These are phyloP conservation scores for Monodelphis domestica DNA, from an alignment of 2,797 vertebrate genomes.

Conservation along the genomic window DNA sequence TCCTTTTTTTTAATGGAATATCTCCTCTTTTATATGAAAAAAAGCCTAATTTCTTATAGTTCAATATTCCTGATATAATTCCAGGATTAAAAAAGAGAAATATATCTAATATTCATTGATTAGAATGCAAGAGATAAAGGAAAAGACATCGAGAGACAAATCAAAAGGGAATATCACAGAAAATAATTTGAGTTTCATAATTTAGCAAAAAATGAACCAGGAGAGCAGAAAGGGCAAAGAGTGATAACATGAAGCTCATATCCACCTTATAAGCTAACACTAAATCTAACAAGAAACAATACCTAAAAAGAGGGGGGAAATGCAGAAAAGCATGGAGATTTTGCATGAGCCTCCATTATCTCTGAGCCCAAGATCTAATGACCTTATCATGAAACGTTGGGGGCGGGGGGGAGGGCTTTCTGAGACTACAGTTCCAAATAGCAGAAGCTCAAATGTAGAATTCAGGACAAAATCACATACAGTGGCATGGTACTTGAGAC, in stretches of 20 bases:
- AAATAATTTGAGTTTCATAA: slow-evolving; percentile 45
- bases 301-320: neutral
- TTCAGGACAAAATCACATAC: neutral
- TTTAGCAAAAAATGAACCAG: slow-evolving; percentile 7
- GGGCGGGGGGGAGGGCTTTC: neutral
- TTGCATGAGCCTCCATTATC: neutral
- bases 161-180: slow-evolving; percentile 38
- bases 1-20: slow-evolving; percentile 18
- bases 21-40: slow-evolving; percentile 32
- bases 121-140: slow-evolving; percentile 21
- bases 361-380: neutral
- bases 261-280: neutral
- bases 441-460: neutral
- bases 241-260: neutral
- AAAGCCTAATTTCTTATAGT: slow-evolving; percentile 26
- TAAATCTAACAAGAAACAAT: neutral
- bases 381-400: neutral
- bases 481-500: neutral
- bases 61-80: slow-evolving; percentile 24
- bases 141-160: slow-evolving; percentile 20
- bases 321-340: neutral
- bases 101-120: slow-evolving; percentile 2
- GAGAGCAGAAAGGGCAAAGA: neutral
- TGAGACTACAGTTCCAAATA: neutral
- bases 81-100: neutral